phyloP scores from a whole-genome alignment of 2,113 vertebrate genomes.

The Gallinago jamesoni region DNA sequence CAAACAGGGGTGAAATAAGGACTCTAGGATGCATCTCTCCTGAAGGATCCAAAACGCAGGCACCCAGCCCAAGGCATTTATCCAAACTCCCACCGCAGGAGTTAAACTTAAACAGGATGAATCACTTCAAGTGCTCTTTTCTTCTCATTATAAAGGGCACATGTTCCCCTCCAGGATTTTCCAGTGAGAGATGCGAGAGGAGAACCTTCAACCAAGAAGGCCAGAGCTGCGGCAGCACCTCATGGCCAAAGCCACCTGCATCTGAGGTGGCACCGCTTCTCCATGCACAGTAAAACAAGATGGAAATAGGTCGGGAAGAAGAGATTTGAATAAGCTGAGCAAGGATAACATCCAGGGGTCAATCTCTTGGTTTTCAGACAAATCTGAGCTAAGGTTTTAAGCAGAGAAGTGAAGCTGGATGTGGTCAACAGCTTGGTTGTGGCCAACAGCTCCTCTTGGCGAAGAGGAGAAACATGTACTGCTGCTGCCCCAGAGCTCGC shows the following conservation, averaged over 20 bases:
- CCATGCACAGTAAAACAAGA: not conserved
- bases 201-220: not conserved
- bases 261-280: not conserved
- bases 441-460: not conserved
- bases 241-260: fast-evolving
- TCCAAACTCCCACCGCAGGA: not conserved
- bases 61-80: not conserved
- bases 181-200: not conserved
- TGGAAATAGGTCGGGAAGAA: not conserved
- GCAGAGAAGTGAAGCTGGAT: not conserved
- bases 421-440: not conserved
- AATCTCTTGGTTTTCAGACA: not conserved
- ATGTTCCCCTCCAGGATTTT: not conserved
- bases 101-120: not conserved
- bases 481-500: not conserved
- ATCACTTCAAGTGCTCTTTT: not conserved
- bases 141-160: not conserved
- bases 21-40: not conserved
- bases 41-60: fast-evolving
- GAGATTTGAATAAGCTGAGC: not conserved
- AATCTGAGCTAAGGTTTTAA: not conserved
- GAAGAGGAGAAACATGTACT: not conserved
- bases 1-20: not conserved
- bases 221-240: not conserved
- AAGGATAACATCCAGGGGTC: not conserved